Base-by-base conservation (phyloP, 2,888 invertebrate genomes). In the Psylliodes chrysocephalus region DNA sequence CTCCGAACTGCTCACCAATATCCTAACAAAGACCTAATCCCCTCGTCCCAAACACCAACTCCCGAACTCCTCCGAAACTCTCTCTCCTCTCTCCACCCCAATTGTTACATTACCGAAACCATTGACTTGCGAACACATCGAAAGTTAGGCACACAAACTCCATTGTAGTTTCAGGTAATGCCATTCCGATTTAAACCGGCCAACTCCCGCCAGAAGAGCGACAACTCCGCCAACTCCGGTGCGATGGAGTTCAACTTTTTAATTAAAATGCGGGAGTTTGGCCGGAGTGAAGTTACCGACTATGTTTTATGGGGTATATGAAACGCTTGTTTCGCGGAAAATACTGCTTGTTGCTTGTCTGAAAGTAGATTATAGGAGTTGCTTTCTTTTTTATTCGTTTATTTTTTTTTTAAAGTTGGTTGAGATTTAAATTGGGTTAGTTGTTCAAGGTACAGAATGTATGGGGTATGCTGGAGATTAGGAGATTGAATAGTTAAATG, bases 91-190 rank as follows among this genome's bases (percentile, higher is more conserved):
- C 40, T 28, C 28, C 59, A 28, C 28, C 59, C 59, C 59, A 40
- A 59, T 59, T 59, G 59, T 59, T 49, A 59, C 59, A 59, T 59
- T 51, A 51, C 46, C 49, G 49, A 59, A 59, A 59, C 59, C 59
- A 59, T 59, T 59, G 59, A 59, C 59, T 49, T 59, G 59, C 59
- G 59, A 59, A 57, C 64, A 49, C 54, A 40, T 56, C 64, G 51
- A 56, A 65, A 65, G 65, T 65, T 61, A 55, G 60, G 64, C 56
- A 57, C 65, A 54, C 65, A 59, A 59, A 59, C 59, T 38, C 59
- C 59, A 59, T 61, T 65, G 61, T 53, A 61, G 33, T 53, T 38
- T 25, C 61, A 51, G 61, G 65, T 65, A 61, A 61, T 57, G 57
- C 57, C 52, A 57, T 52, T 53, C 47, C 66, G 49, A 62, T 68